Evolutionary conservation across 2,888 invertebrate genomes (phyloP).

Genomic region (Pterostichus madidus): DNA sequence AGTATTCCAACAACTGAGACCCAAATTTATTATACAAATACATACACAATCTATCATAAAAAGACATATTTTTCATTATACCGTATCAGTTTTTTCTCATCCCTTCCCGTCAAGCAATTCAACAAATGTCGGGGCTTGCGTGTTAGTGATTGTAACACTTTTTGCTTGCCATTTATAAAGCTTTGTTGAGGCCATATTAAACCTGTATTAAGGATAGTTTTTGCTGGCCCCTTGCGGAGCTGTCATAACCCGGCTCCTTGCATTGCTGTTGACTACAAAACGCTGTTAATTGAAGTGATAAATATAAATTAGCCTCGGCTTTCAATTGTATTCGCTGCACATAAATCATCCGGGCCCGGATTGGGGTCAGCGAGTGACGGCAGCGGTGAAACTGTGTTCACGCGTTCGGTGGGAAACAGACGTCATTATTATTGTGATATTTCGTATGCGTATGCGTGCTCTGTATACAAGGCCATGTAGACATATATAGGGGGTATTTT

Average conservation of each 20-base stretch:
- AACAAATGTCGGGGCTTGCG: constrained; percentile 32
- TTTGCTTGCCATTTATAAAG: constrained; percentile 62
- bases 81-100: constrained; percentile 42
- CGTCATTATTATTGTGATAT: constrained; percentile 59
- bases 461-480: neutral
- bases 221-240: constrained; percentile 56
- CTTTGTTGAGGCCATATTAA: constrained; percentile 68
- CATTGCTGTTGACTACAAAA: constrained; percentile 68
- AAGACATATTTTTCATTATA: constrained; percentile 29
- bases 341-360: constrained; percentile 71
- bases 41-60: constrained; percentile 36
- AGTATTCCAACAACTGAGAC: constrained; percentile 22
- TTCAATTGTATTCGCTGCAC: constrained; percentile 72
- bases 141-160: constrained; percentile 39
- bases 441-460: neutral
- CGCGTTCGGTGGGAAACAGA: constrained; percentile 50
- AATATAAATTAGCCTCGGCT: constrained; percentile 73
- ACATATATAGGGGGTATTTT: neutral
- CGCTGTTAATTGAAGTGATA: constrained; percentile 73
- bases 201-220: constrained; percentile 69
- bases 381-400: constrained; percentile 66
- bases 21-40: constrained; percentile 17
- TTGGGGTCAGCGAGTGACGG: constrained; percentile 69
- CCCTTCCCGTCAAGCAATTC: constrained; percentile 32
- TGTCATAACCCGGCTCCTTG: constrained; percentile 67